Percentiles rank a stretch among this genome's conserved stretches.
These are phyloP conservation scores for Acanthisitta chloris DNA, from an alignment of 2,113 vertebrate species.

Conservation along the genomic window DNA sequence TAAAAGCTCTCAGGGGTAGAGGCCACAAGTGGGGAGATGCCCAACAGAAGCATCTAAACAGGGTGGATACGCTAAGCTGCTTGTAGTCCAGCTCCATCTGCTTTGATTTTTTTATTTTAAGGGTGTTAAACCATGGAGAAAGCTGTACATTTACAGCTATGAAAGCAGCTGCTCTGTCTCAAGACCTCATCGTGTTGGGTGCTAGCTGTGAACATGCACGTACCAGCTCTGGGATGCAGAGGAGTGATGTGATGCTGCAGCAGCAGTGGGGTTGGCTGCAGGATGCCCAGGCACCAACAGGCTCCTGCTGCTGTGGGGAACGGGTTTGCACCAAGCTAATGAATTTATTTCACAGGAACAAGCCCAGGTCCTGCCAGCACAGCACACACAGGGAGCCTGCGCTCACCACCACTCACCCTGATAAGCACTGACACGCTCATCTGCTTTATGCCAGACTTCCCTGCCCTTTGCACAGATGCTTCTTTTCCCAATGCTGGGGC, in stretches of 20 bases:
- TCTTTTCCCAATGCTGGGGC: accelerated
- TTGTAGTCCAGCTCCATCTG: neutral
- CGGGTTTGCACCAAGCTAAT: accelerated
- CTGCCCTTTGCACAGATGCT: accelerated
- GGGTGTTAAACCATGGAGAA: neutral
- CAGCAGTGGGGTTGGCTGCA: accelerated
- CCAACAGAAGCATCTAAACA: neutral
- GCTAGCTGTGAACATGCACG: neutral
- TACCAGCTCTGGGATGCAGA: accelerated
- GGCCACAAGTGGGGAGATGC: neutral
- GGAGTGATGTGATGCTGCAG: accelerated
- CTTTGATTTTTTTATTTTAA: neutral
- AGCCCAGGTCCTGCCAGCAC: neutral
- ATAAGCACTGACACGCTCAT: neutral
- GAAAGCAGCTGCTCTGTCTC: neutral
- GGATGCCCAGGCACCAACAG: neutral
- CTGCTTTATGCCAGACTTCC: neutral
- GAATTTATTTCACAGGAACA: neutral
- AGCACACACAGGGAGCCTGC: accelerated
- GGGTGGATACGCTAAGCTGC: neutral
- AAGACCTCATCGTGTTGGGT: neutral
- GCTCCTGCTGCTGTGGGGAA: neutral
- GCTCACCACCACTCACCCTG: neutral
- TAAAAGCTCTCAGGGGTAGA: neutral
- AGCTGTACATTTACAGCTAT: neutral